phyloP scores from a whole-genome alignment of 2,888 invertebrate species.

The Aplocera efformata region DNA sequence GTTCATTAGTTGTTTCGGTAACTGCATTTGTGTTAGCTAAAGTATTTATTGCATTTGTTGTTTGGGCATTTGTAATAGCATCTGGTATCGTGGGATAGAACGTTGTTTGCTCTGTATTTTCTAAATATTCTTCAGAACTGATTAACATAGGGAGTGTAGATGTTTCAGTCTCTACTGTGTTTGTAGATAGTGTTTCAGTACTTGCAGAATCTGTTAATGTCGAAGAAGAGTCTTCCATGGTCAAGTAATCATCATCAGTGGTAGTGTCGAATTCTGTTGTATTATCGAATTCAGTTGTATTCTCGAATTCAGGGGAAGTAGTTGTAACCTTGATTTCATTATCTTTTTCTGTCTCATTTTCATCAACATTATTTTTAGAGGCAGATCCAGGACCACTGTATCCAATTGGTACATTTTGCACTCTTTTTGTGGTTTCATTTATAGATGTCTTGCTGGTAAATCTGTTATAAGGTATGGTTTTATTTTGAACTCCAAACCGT shows the following conservation, averaged over 20 bases:
- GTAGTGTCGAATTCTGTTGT: slow-evolving; percentile 41
- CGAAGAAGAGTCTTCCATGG: slow-evolving; percentile 50
- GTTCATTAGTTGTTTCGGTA: slow-evolving; percentile 33
- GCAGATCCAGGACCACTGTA: slow-evolving; percentile 42
- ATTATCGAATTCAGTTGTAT: slow-evolving; percentile 39
- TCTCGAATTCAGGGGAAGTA: slow-evolving; percentile 24
- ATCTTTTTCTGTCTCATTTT: slow-evolving; percentile 32
- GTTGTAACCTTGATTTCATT: slow-evolving; percentile 42
- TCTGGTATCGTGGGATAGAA: slow-evolving; percentile 52
- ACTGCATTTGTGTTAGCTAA: slow-evolving; percentile 28
- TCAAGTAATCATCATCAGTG: slow-evolving; percentile 65
- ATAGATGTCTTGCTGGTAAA: slow-evolving; percentile 51
- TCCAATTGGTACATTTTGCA: slow-evolving; percentile 67
- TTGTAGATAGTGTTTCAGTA: slow-evolving; percentile 43
- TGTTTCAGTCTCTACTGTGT: slow-evolving; percentile 48
- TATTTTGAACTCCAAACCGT: slow-evolving; percentile 48
- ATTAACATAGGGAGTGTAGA: slow-evolving; percentile 54
- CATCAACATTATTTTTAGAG: slow-evolving; percentile 8
- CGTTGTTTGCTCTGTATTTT: slow-evolving; percentile 52
- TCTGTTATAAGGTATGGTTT: slow-evolving; percentile 53
- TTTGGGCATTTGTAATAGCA: slow-evolving; percentile 37
- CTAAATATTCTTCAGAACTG: slow-evolving; percentile 66
- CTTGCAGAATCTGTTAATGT: slow-evolving; percentile 43
- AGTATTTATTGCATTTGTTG: slow-evolving; percentile 34
- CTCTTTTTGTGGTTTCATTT: slow-evolving; percentile 58